phyloP scores from a whole-genome alignment of 2,113 vertebrate species.

The Phrynosoma platyrhinos region DNA sequence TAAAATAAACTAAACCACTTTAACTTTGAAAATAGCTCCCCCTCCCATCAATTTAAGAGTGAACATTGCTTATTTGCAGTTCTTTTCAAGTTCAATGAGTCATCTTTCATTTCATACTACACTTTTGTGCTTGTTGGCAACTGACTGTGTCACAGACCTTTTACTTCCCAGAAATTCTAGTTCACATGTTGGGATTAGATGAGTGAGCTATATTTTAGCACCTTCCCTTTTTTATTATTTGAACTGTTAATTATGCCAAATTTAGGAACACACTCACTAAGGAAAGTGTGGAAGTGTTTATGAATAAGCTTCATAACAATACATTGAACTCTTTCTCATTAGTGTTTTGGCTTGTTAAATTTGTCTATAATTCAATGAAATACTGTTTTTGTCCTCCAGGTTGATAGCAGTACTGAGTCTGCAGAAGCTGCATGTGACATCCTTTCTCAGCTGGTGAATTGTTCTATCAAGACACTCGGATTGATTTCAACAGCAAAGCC shows the following conservation, averaged over 20 bases:
- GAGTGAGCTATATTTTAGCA: neutral
- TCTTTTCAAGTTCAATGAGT: neutral
- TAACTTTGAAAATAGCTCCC: neutral
- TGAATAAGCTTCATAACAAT: fast-evolving
- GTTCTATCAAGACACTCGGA: conserved; percentile 89
- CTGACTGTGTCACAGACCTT: neutral
- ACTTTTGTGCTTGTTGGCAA: no score
- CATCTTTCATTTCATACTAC: no score
- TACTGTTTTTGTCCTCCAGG: conserved; percentile 71
- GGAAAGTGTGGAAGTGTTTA: neutral
- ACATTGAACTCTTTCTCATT: neutral
- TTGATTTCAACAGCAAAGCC: conserved; percentile 91
- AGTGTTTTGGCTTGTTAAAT: neutral
- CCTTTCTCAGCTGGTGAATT: conserved; percentile 92
- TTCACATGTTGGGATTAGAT: neutral
- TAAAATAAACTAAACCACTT: no score
- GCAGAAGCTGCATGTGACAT: conserved; percentile 91
- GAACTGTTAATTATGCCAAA: no score
- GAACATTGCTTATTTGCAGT: neutral
- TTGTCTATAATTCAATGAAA: neutral
- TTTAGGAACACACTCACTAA: neutral
- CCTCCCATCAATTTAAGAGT: neutral
- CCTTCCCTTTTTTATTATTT: no score
- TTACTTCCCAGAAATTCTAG: neutral
- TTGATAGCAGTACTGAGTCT: conserved; percentile 90